These are phyloP conservation scores for Trogon melanurus DNA, from an alignment of 2,113 vertebrate species.

Conservation along the genomic window DNA sequence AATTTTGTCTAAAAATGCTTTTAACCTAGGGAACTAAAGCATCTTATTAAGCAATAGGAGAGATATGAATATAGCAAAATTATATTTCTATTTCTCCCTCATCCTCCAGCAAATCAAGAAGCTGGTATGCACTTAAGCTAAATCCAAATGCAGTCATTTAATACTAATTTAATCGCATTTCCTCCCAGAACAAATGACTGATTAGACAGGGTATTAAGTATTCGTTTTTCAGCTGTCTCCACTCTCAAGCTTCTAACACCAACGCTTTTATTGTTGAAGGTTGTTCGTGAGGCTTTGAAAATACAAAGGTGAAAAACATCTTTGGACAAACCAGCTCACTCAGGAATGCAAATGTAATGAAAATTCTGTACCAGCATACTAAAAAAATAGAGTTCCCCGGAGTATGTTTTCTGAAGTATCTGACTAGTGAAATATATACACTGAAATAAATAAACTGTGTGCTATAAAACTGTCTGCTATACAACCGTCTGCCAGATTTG, in stretches of 20 bases:
- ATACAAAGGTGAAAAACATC: background rate
- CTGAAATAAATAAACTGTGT: background rate
- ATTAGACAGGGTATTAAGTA: background rate
- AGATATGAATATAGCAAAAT: background rate
- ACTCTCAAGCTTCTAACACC: background rate
- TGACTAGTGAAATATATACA: background rate
- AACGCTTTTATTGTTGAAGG: background rate
- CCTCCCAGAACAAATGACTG: background rate
- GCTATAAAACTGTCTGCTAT: background rate
- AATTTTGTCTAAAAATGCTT: background rate
- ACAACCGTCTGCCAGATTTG: background rate
- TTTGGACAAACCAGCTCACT: background rate
- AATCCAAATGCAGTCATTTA: background rate
- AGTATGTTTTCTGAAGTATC: background rate
- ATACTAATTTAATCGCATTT: background rate
- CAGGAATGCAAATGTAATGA: background rate
- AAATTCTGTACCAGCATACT: background rate
- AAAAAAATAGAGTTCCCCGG: background rate
- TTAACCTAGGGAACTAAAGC: background rate
- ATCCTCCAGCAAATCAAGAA: background rate
- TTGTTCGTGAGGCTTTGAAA: background rate
- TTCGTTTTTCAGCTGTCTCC: background rate
- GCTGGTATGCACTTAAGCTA: background rate
- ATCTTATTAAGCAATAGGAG: background rate
- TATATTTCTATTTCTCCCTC: background rate